Evolutionary conservation across 2,888 invertebrate species (phyloP).

Genomic region (Acronicta psi): DNA sequence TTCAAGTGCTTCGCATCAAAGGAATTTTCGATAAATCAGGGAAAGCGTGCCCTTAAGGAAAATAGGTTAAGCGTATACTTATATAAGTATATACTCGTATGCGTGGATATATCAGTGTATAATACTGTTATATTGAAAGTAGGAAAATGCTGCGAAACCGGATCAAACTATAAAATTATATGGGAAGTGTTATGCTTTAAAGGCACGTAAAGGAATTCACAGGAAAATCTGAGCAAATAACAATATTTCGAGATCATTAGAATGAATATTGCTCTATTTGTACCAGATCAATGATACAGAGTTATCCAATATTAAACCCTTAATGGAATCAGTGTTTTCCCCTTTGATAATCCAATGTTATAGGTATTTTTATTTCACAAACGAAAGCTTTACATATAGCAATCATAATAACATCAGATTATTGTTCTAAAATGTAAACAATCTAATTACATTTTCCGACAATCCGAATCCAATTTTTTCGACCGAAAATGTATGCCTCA

Average conservation of each 20-base stretch:
- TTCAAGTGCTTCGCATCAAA: slow-evolving; percentile 37
- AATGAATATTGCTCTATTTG: slow-evolving; percentile 26
- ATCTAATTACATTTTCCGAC: slow-evolving; percentile 34
- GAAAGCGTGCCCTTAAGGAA: slow-evolving; percentile 42
- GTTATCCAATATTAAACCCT: slow-evolving; percentile 17
- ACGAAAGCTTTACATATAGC: slow-evolving; percentile 15
- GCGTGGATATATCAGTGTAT: slow-evolving; percentile 16
- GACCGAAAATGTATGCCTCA: slow-evolving; percentile 18
- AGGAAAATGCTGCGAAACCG: slow-evolving; percentile 24
- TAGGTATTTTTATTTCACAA: not conserved
- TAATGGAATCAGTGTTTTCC: slow-evolving; percentile 5
- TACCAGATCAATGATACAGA: slow-evolving; percentile 21
- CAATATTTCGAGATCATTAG: slow-evolving; percentile 30
- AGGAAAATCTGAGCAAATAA: slow-evolving; percentile 18
- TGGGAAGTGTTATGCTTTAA: slow-evolving; percentile 36
- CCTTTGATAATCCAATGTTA: not conserved
- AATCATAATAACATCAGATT: slow-evolving; percentile 32
- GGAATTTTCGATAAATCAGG: slow-evolving; percentile 49
- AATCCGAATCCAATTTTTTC: slow-evolving; percentile 26
- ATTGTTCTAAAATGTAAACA: slow-evolving; percentile 28
- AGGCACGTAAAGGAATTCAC: slow-evolving; percentile 24
- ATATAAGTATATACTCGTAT: slow-evolving; percentile 26
- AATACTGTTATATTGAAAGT: slow-evolving; percentile 35
- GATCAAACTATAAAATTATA: slow-evolving; percentile 47
- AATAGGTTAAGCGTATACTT: slow-evolving; percentile 40